Percentiles rank a stretch among this genome's conserved stretches.
Evolutionary conservation across 1,140 invertebrate species (phyloP).

Genomic region (Maniola jurtina): DNA sequence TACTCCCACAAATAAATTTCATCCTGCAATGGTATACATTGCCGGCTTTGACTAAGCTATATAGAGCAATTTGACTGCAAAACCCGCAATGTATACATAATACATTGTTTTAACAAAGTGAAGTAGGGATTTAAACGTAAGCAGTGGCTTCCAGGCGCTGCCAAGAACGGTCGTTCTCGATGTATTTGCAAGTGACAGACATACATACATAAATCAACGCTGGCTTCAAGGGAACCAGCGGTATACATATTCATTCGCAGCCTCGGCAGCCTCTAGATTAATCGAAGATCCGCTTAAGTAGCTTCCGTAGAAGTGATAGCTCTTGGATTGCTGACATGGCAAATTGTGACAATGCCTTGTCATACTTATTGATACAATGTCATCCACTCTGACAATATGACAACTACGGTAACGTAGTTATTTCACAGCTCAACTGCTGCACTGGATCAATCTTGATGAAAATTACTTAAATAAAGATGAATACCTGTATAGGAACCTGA

Average conservation of each 20-base stretch:
- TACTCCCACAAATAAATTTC: neutral
- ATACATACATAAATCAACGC: slow-evolving; percentile 22
- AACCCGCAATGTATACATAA: neutral
- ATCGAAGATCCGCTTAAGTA: neutral
- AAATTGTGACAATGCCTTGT: no score
- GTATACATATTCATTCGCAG: slow-evolving; percentile 1
- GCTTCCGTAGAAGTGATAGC: neutral
- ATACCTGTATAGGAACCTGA: no score
- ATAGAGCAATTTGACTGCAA: neutral
- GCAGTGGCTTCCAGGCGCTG: slow-evolving; percentile 9
- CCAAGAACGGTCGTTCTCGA: slow-evolving; percentile 14
- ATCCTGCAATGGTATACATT: neutral
- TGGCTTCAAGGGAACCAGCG: neutral
- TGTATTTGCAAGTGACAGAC: slow-evolving; percentile 25
- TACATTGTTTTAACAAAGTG: neutral
- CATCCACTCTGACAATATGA: no score
- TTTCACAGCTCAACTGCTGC: no score
- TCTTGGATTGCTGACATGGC: neutral
- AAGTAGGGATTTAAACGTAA: neutral
- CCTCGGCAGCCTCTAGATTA: neutral
- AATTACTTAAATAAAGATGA: no score
- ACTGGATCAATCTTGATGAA: no score
- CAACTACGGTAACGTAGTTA: no score
- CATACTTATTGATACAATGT: no score
- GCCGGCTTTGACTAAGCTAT: neutral